Evolutionary conservation across 1,140 invertebrate species (phyloP).

Genomic region (Plodia interpunctella): DNA sequence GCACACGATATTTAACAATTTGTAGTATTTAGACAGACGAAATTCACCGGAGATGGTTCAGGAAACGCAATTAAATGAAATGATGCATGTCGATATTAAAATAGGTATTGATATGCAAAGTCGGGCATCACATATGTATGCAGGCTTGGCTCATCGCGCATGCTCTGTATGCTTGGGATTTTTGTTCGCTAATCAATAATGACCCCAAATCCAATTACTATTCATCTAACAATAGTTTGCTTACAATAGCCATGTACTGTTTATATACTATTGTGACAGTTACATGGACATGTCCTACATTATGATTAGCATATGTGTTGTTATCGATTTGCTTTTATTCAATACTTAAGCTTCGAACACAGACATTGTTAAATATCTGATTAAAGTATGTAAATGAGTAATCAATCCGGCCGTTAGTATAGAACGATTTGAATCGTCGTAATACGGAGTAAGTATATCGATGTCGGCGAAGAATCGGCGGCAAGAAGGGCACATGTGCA

Average conservation of each 20-base stretch:
- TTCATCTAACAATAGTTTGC: slow-evolving; percentile 47
- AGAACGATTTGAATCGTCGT: neutral
- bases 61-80: slow-evolving; percentile 71
- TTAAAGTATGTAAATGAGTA: neutral
- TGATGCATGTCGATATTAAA: slow-evolving; percentile 72
- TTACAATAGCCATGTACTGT: slow-evolving; percentile 34
- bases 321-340: too few relatives aligned
- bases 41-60: slow-evolving; percentile 37
- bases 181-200: slow-evolving; percentile 68
- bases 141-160: slow-evolving; percentile 39
- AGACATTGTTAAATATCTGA: neutral
- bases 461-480: slow-evolving; percentile 21
- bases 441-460: slow-evolving; percentile 11
- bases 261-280: slow-evolving; percentile 21
- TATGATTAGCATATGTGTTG: neutral
- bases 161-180: slow-evolving; percentile 53
- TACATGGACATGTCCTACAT: slow-evolving; percentile 18
- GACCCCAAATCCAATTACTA: slow-evolving; percentile 56
- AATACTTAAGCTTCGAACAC: too few relatives aligned
- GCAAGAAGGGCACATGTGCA: slow-evolving; percentile 28
- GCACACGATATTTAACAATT: slow-evolving; percentile 45
- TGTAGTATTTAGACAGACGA: slow-evolving; percentile 30
- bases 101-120: slow-evolving; percentile 73
- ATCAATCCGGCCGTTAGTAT: slow-evolving; percentile 23
- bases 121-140: slow-evolving; percentile 49